Conservation (phyloP, 2,797 vertebrate species). For the Sarcoramphus papa region DNA sequence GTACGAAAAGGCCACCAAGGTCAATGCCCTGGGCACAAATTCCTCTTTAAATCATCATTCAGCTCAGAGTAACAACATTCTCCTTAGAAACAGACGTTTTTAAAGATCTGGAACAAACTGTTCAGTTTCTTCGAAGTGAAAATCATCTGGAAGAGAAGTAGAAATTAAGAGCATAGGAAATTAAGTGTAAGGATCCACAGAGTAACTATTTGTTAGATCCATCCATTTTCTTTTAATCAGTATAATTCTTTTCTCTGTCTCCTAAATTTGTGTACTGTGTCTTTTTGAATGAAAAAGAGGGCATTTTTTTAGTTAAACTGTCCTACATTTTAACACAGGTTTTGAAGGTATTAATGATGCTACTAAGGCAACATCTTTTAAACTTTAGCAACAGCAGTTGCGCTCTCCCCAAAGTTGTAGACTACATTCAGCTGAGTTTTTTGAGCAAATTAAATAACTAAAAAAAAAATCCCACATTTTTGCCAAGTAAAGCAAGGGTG, state of each 20-base stretch:
- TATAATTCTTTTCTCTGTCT: background rate
- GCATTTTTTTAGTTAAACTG: background rate
- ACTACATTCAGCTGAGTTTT: background rate
- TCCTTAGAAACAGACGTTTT: constrained; percentile 38
- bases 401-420: background rate
- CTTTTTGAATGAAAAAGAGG: background rate
- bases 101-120: constrained; percentile 34
- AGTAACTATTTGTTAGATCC: background rate
- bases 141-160: background rate
- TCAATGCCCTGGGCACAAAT: constrained; percentile 79
- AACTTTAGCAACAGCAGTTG: background rate
- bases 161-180: background rate
- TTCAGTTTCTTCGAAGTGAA: background rate
- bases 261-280: background rate
- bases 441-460: background rate
- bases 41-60: constrained; percentile 71
- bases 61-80: constrained; percentile 50
- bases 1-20: constrained; percentile 75
- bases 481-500: background rate
- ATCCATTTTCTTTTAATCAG: background rate
- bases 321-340: background rate
- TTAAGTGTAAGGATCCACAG: background rate
- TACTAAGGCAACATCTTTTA: background rate
- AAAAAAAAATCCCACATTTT: background rate
- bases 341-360: background rate